phyloP scores from a whole-genome alignment of 2,797 vertebrate genomes.

The Gambelia wislizenii region DNA sequence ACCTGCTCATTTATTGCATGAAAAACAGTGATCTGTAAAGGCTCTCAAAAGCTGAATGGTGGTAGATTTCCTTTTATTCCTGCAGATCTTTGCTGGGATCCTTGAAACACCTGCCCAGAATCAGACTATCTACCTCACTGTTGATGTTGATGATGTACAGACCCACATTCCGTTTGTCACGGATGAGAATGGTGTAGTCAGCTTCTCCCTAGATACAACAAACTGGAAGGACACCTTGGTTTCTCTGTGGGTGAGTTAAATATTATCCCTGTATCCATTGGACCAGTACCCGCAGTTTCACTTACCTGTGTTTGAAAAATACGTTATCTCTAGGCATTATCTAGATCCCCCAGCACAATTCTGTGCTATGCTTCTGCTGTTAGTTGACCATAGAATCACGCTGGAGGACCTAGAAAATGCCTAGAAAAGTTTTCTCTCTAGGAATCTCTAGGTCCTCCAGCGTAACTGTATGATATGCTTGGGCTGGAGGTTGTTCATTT shows the following conservation, averaged over 20 bases:
- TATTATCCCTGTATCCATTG: too few species aligned
- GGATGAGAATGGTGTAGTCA: conserved; percentile 51
- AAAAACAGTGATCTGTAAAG: not conserved
- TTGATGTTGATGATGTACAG: conserved; percentile 50
- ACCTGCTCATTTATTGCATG: not conserved
- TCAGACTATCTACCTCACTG: conserved; percentile 41
- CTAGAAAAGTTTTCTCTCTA: too few species aligned
- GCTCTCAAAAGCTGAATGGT: not conserved
- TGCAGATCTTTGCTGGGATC: conserved; percentile 51
- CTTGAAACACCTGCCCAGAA: not conserved
- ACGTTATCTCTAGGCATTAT: too few species aligned
- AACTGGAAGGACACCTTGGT: conserved; percentile 58
- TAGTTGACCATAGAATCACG: too few species aligned
- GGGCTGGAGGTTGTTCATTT: too few species aligned
- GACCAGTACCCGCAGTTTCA: too few species aligned
- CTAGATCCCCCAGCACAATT: too few species aligned
- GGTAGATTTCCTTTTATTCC: conserved; percentile 23
- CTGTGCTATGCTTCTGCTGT: too few species aligned
- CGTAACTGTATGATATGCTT: too few species aligned
- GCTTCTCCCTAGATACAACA: conserved; percentile 65
- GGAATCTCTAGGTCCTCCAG: too few species aligned
- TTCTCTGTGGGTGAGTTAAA: conserved; percentile 61
- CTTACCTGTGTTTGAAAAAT: too few species aligned
- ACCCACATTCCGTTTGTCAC: conserved; percentile 47
- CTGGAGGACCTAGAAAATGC: too few species aligned